Conservation (phyloP, 2,113 vertebrate species). For the Actinemys pallida region DNA sequence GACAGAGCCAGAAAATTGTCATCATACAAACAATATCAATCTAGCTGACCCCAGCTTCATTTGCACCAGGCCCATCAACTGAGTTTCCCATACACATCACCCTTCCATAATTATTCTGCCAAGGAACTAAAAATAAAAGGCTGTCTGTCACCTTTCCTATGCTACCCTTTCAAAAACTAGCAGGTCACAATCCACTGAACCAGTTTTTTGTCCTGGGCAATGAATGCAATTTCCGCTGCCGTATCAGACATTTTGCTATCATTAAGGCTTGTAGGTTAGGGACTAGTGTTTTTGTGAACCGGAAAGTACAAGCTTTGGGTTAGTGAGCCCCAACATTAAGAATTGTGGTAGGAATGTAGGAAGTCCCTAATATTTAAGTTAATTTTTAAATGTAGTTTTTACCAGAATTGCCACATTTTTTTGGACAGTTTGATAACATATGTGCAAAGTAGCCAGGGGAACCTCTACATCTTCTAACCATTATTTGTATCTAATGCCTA, state of each 20-base stretch:
- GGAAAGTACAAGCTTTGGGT: background rate
- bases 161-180: background rate
- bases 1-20: slow-evolving; percentile 27
- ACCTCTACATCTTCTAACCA: background rate
- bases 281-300: background rate
- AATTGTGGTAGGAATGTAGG: background rate
- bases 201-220: background rate
- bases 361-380: background rate
- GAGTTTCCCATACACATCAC: background rate
- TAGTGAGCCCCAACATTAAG: background rate
- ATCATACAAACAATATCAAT: slow-evolving; percentile 18
- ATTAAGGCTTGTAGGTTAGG: background rate
- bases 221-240: accelerated
- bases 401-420: background rate
- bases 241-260: background rate
- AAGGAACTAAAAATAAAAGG: slow-evolving; percentile 62
- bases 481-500: accelerated
- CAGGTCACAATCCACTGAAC: background rate
- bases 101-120: slow-evolving; percentile 62
- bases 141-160: slow-evolving; percentile 21
- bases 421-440: background rate
- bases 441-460: background rate
- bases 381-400: background rate
- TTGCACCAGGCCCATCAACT: slow-evolving; percentile 53
- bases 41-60: slow-evolving; percentile 70